Evolutionary conservation across 2,113 vertebrate genomes (phyloP).

Genomic region (Climacteris rufus): DNA sequence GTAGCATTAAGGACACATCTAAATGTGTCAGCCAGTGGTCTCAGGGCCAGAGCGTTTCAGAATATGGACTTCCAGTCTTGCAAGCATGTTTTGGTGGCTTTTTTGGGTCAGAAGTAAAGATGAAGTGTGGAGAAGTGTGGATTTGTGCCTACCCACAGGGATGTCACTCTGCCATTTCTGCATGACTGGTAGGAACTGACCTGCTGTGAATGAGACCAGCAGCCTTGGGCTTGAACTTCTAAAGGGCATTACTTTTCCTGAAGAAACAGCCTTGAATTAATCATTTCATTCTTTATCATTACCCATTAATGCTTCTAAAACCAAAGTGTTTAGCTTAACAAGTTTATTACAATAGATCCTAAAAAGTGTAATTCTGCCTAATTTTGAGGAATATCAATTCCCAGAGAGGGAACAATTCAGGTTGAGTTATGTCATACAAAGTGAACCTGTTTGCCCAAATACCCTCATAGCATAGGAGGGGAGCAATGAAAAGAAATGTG

Average conservation of each 20-base stretch:
- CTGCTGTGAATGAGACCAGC: not conserved
- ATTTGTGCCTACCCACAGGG: not conserved
- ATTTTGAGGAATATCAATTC: not conserved
- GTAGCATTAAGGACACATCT: not conserved
- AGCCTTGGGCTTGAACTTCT: not conserved
- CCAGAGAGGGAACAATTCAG: not conserved
- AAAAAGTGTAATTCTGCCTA: not conserved
- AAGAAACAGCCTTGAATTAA: not conserved
- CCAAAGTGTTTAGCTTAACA: not conserved
- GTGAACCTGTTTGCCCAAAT: not conserved
- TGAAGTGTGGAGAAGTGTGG: not conserved
- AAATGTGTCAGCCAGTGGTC: not conserved
- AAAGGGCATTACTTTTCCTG: not conserved
- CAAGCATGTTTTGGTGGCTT: not conserved
- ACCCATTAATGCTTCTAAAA: not conserved
- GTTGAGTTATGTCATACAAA: not conserved
- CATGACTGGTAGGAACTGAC: not conserved
- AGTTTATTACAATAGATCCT: not conserved
- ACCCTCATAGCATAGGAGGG: not conserved
- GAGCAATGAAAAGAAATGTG: not conserved
- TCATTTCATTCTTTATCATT: not conserved
- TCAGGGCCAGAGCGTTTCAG: not conserved
- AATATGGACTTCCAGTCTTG: not conserved
- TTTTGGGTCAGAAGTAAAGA: not conserved
- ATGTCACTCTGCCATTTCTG: not conserved